A percentile compares a stretch with the other conserved stretches of the same genome.
Evolutionary conservation across 2,888 invertebrate genomes (phyloP).

Genomic region (Orchestes rusci): DNA sequence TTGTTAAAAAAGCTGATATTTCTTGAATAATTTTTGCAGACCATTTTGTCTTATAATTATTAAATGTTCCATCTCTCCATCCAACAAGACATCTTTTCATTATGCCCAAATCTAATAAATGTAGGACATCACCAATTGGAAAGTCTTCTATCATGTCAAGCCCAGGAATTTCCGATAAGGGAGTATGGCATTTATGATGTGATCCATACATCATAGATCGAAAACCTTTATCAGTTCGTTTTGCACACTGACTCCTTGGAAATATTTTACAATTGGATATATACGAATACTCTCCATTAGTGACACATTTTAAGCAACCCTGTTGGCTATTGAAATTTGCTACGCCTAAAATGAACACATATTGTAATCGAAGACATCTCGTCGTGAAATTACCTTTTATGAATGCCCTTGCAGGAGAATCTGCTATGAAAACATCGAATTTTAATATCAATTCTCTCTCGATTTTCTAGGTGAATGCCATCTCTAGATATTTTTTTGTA

Average conservation of each 20-base stretch:
- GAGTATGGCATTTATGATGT: slow-evolving; percentile 20
- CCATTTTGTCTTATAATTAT: slow-evolving; percentile 22
- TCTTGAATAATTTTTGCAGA: slow-evolving; percentile 16
- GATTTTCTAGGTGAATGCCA: slow-evolving; percentile 15
- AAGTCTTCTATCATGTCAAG: slow-evolving; percentile 22
- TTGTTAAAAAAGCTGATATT: slow-evolving; percentile 17
- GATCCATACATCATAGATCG: slow-evolving; percentile 12
- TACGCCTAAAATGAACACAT: slow-evolving; percentile 16
- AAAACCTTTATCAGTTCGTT: slow-evolving; percentile 19
- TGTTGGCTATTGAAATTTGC: slow-evolving; percentile 24
- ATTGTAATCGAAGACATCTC: no score
- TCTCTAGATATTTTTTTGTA: slow-evolving; percentile 12
- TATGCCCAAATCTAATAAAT: slow-evolving; percentile 18
- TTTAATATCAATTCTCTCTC: no score
- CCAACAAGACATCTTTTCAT: slow-evolving; percentile 21
- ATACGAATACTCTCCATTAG: slow-evolving; percentile 24
- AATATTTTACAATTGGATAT: slow-evolving; percentile 6
- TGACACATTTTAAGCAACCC: slow-evolving; percentile 26
- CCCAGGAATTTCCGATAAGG: slow-evolving; percentile 8
- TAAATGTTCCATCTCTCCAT: slow-evolving; percentile 22
- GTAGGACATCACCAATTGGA: slow-evolving; percentile 19
- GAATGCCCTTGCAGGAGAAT: no score
- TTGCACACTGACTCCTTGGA: slow-evolving; percentile 11
- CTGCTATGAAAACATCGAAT: no score
- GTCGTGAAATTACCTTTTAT: no score